Evolutionary conservation across 1,140 invertebrate species (phyloP).

Genomic region (Trachymyrmex septentrionalis): DNA sequence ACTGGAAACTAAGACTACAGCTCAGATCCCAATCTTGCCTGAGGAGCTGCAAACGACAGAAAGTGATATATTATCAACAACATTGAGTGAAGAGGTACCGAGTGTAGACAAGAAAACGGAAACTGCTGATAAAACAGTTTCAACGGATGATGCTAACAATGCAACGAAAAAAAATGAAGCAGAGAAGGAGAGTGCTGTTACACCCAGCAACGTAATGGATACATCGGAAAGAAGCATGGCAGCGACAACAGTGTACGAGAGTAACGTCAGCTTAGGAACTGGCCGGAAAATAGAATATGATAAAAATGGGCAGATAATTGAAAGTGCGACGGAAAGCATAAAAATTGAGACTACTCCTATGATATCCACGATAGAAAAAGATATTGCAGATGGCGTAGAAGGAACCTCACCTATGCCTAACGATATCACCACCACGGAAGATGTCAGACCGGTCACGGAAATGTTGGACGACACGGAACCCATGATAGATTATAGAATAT

Average conservation of each 20-base stretch:
- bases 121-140: background rate
- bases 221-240: conserved; percentile 8
- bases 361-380: background rate
- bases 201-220: background rate
- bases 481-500: conserved; percentile 74
- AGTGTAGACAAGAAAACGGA: conserved; percentile 30
- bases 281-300: background rate
- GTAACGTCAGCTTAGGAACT: background rate
- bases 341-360: conserved; percentile 61
- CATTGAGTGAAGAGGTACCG: conserved; percentile 43
- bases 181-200: background rate
- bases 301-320: background rate
- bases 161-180: conserved; percentile 18
- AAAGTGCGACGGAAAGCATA: conserved; percentile 57
- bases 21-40: conserved; percentile 82
- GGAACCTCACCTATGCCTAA: background rate
- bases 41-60: conserved; percentile 83
- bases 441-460: conserved; percentile 84
- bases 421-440: conserved; percentile 67
- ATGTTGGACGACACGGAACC: conserved; percentile 79
- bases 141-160: background rate
- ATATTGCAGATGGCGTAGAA: background rate
- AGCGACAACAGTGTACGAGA: background rate
- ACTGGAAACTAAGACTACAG: conserved; percentile 81
- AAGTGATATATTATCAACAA: conserved; percentile 53